Evolutionary conservation across 2,888 invertebrate genomes (phyloP), one percentile per base, ranked within the genome.

Genomic region (Horisme vitalbata): DNA sequence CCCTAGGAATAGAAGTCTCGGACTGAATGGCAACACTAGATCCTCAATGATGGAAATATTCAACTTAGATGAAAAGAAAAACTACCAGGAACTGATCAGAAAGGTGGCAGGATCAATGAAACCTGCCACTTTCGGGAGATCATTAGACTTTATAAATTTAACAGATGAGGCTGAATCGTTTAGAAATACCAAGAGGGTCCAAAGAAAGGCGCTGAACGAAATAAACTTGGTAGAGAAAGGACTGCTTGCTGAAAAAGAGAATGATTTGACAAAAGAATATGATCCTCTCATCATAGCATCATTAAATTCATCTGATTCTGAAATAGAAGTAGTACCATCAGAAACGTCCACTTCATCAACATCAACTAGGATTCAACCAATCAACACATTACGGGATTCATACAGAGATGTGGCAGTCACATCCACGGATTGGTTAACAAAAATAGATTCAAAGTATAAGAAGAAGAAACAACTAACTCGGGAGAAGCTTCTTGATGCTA

Each of bases 351-450:
- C 81, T 2, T 67, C 89, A 0, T 85, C 86, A 0, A 59, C 71
- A 4, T 85, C 86, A 0, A 59, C 71, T 5, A 77, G 65, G 54
- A 77, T 89, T 31, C 75, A 79, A 20, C 83, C 79, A 2, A 75
- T 91, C 8, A 94, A 94, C 66, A 86, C 92, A 15, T 76, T 94
- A 12, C 88, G 90, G 59, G 91, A 91, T 14, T 87, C 91, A 2
- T 79, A 91, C n/a, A 91, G 83, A 60, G 84, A 90, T 13, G 85
- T 80, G 11, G 83, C 87, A 0, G 69, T 90, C 6, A 82, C 90
- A 4, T 88, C 90, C 10, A 66, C 71, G 0, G 83, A 91, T 48
- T 94, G 92, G 92, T 68, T 93, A 4, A 53, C 74, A 2, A 87
- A 91, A 54, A 64, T 92, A 78, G 78, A 86, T 41, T 61, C 75